Percentiles rank a stretch among this genome's conserved stretches.
phyloP scores from a whole-genome alignment of 2,113 vertebrate species.

The Bombycilla garrulus region DNA sequence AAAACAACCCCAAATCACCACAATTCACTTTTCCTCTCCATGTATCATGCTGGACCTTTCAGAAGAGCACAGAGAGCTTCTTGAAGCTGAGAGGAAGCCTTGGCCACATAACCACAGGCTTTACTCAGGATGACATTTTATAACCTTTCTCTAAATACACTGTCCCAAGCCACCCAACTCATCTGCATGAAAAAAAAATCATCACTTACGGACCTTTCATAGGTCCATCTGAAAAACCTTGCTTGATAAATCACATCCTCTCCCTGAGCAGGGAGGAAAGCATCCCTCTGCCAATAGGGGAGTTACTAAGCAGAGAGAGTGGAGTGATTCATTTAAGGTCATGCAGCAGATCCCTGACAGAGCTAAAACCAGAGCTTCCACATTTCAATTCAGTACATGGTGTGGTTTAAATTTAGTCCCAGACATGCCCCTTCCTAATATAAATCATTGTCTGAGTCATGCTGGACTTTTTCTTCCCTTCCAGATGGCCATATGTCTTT shows the following conservation, averaged over 20 bases:
- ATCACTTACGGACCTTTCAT: not conserved
- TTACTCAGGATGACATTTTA: not conserved
- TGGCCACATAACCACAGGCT: not conserved
- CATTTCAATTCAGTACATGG: not conserved
- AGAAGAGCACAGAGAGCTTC: not conserved
- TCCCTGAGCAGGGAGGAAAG: not conserved
- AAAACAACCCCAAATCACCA: not conserved
- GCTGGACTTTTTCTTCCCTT: not conserved
- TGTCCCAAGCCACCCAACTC: not conserved
- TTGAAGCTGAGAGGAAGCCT: not conserved
- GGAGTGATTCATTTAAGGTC: not conserved
- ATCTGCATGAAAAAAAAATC: not conserved
- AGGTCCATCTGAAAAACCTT: not conserved
- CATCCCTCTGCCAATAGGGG: not conserved
- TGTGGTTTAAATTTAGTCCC: slow-evolving; percentile 26
- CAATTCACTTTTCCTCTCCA: not conserved
- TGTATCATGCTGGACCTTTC: not conserved
- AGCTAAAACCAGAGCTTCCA: not conserved
- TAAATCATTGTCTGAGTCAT: slow-evolving; percentile 15
- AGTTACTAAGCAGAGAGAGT: not conserved
- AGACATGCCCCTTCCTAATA: not conserved
- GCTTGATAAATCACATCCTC: not conserved
- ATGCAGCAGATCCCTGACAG: not conserved
- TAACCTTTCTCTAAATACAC: not conserved
- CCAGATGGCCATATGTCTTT: not conserved